phyloP scores from a whole-genome alignment of 2,797 vertebrate species.

The Hippoglossus hippoglossus region DNA sequence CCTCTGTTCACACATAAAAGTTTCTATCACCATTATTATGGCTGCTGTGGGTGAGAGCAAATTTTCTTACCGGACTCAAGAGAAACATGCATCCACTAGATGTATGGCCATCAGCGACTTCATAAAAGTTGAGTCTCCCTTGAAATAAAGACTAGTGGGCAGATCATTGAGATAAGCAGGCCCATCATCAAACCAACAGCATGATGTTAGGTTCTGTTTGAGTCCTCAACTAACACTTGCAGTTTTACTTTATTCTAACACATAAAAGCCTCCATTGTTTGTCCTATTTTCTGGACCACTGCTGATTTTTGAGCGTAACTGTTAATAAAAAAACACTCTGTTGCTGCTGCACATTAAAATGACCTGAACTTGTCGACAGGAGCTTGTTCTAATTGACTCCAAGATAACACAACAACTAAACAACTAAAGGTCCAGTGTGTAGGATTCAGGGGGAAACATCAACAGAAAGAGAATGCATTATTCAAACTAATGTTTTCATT shows the following conservation, averaged over 20 bases:
- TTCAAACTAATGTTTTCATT: no score
- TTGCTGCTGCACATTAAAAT: not conserved
- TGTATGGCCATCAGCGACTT: not conserved
- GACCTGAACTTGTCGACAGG: not conserved
- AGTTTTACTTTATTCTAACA: not conserved
- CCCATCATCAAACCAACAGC: not conserved
- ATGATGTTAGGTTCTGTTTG: not conserved
- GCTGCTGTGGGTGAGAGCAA: slow-evolving; percentile 8
- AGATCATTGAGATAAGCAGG: slow-evolving; percentile 4
- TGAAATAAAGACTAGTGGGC: no score
- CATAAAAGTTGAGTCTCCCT: slow-evolving; percentile 7
- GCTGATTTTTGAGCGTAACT: not conserved
- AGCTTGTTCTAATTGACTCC: no score
- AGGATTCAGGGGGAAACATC: not conserved
- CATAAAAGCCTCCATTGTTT: not conserved
- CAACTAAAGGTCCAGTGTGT: not conserved
- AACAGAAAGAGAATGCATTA: not conserved
- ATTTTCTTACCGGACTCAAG: not conserved
- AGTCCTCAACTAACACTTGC: not conserved
- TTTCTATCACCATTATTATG: not conserved
- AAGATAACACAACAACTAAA: not conserved
- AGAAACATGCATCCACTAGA: slow-evolving; percentile 15
- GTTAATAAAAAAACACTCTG: not conserved
- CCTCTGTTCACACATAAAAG: slow-evolving; percentile 9
- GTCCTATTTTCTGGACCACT: not conserved